phyloP scores from a whole-genome alignment of 2,888 invertebrate species.

The Apotomis turbidana region DNA sequence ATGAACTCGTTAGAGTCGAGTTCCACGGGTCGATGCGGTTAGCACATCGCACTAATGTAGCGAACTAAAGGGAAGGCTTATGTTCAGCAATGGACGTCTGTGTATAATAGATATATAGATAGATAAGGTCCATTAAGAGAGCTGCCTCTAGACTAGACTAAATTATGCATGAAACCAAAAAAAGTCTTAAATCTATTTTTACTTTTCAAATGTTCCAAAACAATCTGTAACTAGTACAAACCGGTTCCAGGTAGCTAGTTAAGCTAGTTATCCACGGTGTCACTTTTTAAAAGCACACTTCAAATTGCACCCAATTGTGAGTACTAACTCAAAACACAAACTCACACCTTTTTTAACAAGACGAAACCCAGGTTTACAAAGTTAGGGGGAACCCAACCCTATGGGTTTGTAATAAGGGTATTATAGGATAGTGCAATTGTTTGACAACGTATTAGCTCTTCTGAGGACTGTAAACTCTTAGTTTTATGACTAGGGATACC shows the following conservation, averaged over 20 bases:
- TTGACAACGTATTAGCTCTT: conserved; percentile 15
- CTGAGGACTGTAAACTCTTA: conserved; percentile 14
- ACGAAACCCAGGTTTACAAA: background rate
- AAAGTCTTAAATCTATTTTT: background rate
- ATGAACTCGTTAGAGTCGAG: no score
- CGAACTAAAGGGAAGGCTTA: no score
- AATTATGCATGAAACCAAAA: no score
- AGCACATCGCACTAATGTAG: no score
- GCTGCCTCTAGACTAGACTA: no score
- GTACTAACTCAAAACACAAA: conserved; percentile 26
- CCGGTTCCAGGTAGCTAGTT: conserved; percentile 10
- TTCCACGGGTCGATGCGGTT: no score
- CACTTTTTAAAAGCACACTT: conserved; percentile 19
- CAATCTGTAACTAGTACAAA: background rate
- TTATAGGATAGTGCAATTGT: background rate
- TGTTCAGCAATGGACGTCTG: no score
- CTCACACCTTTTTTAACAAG: conserved; percentile 33
- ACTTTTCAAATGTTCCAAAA: background rate
- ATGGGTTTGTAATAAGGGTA: background rate
- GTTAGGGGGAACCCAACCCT: conserved; percentile 7
- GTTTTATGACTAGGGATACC: conserved; percentile 9
- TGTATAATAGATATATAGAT: no score
- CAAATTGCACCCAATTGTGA: conserved; percentile 29
- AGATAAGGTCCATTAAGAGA: no score
- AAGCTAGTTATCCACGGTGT: conserved; percentile 10